Conservation (phyloP, 2,113 vertebrate species). For the Andinoacara biseriatus region DNA sequence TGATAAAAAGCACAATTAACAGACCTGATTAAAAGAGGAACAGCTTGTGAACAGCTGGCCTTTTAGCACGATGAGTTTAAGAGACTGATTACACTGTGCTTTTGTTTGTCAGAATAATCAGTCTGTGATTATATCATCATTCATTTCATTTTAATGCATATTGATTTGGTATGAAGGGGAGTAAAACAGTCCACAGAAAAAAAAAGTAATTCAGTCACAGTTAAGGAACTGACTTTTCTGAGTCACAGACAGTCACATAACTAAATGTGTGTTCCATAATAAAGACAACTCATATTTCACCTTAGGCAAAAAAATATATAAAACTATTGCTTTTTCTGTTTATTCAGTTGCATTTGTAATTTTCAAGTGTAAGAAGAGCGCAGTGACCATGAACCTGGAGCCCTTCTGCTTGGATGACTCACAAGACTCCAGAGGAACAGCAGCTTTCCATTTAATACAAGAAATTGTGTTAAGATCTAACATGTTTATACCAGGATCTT, state of each 20-base stretch:
- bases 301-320: neutral
- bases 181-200: neutral
- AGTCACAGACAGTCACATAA: neutral
- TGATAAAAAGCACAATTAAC: neutral
- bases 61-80: neutral
- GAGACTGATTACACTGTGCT: neutral
- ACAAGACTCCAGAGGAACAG: slow-evolving; percentile 27
- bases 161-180: neutral
- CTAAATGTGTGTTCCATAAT: neutral
- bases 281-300: slow-evolving; percentile 7
- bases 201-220: neutral
- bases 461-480: slow-evolving; percentile 17
- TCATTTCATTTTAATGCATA: neutral
- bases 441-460: slow-evolving; percentile 53
- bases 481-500: slow-evolving; percentile 31
- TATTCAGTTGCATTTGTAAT: slow-evolving; percentile 25
- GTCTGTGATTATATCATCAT: neutral
- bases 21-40: neutral
- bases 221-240: neutral
- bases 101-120: neutral
- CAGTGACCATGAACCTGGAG: slow-evolving; percentile 18
- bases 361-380: slow-evolving; percentile 3
- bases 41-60: neutral
- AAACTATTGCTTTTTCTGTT: neutral
- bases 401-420: slow-evolving; percentile 34